phyloP scores from a whole-genome alignment of 53 echinoderm and acorn worm species.

The Mesocentrotus franciscanus region DNA sequence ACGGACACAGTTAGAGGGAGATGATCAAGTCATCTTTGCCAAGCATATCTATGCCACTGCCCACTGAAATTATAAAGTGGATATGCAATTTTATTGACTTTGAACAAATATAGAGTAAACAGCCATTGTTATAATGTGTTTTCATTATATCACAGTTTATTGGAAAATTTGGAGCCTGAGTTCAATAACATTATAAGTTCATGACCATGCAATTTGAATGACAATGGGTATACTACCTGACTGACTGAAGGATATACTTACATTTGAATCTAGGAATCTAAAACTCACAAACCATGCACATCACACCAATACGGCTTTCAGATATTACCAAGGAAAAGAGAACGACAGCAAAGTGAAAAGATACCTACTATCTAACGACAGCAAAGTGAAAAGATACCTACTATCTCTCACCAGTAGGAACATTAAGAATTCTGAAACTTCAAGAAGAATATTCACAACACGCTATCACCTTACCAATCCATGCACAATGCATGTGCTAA shows the following conservation, averaged over 20 bases:
- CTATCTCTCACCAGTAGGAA: background rate
- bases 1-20: too few relatives aligned
- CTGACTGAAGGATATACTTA: background rate
- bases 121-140: background rate
- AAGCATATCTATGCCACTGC: too few relatives aligned
- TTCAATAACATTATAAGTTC: background rate
- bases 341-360: background rate
- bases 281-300: slow-evolving; percentile 42
- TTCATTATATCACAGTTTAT: background rate
- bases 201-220: background rate
- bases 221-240: background rate
- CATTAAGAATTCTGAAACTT: background rate
- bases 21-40: too few relatives aligned
- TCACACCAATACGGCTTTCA: background rate
- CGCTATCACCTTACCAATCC: background rate
- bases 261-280: slow-evolving; percentile 18
- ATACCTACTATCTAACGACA: too few relatives aligned
- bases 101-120: too few relatives aligned
- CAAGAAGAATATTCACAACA: background rate
- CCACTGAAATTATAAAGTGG: too few relatives aligned
- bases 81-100: too few relatives aligned
- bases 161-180: background rate
- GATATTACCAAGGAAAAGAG: slow-evolving; percentile 41
- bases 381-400: background rate
- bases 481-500: background rate